Conservation (phyloP, 2,113 vertebrate genomes). For the Galemys pyrenaicus region DNA sequence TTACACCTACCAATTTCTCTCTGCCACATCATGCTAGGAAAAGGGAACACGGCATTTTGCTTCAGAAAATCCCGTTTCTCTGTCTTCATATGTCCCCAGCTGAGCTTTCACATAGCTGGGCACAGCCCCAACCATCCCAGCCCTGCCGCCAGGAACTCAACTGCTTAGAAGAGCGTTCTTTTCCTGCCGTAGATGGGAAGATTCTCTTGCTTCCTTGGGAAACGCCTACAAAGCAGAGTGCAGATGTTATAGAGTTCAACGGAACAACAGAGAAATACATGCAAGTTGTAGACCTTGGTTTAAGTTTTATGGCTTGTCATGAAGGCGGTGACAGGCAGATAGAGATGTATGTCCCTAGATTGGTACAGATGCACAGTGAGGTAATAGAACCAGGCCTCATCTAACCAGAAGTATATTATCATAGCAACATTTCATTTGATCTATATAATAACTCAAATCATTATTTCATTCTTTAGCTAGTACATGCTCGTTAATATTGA, state of each 20-base stretch:
- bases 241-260: not conserved
- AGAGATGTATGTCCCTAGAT: too few species aligned
- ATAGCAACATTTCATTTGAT: not conserved
- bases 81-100: too few species aligned
- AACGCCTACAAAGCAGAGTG: not conserved
- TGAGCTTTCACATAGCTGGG: too few species aligned
- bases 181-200: not conserved
- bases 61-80: not conserved
- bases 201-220: not conserved
- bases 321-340: not conserved
- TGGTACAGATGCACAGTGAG: too few species aligned
- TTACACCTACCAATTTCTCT: conserved; percentile 23
- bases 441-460: not conserved
- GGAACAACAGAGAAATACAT: not conserved
- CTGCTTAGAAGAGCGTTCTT: not conserved
- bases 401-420: not conserved
- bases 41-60: not conserved
- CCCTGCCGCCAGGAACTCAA: too few species aligned
- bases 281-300: not conserved
- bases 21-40: not conserved
- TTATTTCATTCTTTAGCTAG: not conserved
- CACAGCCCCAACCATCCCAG: too few species aligned
- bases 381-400: not conserved
- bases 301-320: not conserved
- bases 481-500: conserved; percentile 20